Conservation (phyloP, 2,113 vertebrate species). For the Polypterus bichir region DNA sequence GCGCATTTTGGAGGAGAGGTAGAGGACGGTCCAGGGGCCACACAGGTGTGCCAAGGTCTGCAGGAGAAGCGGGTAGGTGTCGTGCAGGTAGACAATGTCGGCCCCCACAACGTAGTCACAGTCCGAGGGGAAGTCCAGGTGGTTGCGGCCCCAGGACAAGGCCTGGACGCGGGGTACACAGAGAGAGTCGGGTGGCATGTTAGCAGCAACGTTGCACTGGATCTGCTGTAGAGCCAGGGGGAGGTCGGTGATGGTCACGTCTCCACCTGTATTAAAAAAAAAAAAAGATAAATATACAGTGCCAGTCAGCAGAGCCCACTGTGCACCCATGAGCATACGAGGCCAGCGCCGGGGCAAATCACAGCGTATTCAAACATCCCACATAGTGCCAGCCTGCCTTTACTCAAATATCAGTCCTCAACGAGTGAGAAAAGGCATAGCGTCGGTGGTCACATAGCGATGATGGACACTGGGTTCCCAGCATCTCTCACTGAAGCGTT, state of each 20-base stretch:
- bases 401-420: no score
- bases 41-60: constrained; percentile 61
- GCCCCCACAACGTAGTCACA: constrained; percentile 69
- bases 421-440: no score
- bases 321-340: no score
- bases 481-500: no score
- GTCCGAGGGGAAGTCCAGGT: constrained; percentile 48
- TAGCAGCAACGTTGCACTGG: constrained; percentile 52
- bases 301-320: background rate
- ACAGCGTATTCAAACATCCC: no score
- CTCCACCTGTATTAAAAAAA: constrained; percentile 43
- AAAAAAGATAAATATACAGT: background rate
- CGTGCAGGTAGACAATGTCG: constrained; percentile 63
- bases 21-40: constrained; percentile 37
- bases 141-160: constrained; percentile 66
- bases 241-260: constrained; percentile 70
- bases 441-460: no score
- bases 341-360: no score
- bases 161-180: constrained; percentile 38
- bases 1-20: constrained; percentile 69
- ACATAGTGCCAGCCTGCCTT: no score
- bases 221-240: constrained; percentile 59
- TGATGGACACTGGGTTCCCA: no score
- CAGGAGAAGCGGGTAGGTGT: constrained; percentile 57
- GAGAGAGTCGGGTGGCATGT: constrained; percentile 41